Conservation (phyloP, 2,797 vertebrate species). For the Chelon labrosus region DNA sequence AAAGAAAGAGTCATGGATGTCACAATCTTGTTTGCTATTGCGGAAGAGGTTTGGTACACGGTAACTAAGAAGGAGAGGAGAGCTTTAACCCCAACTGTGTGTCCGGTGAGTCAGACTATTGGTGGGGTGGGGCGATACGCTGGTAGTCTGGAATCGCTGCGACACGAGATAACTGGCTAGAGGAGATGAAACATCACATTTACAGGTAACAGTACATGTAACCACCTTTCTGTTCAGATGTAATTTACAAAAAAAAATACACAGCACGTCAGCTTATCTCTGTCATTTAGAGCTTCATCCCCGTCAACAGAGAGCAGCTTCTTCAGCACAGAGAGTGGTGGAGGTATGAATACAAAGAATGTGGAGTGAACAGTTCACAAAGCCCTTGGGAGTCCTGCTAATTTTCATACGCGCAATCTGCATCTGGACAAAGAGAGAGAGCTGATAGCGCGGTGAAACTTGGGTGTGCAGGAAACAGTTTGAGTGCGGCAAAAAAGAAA, state of each 20-base stretch:
- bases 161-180: too few species aligned
- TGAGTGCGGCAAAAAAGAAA: too few species aligned
- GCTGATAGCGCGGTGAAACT: too few species aligned
- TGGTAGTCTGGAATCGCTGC: too few species aligned
- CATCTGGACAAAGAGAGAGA: neutral
- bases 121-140: neutral
- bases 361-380: neutral
- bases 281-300: neutral
- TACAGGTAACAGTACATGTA: neutral
- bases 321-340: neutral
- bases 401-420: slow-evolving; percentile 9
- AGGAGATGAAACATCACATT: too few species aligned
- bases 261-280: neutral
- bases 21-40: too few species aligned
- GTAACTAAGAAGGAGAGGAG: rapidly evolving
- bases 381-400: neutral
- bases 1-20: too few species aligned
- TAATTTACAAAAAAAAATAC: neutral
- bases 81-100: too few species aligned
- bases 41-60: too few species aligned
- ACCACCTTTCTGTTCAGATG: neutral
- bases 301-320: neutral
- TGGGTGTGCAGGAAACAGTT: too few species aligned
- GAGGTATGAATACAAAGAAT: neutral
- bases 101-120: too few species aligned